phyloP scores from a whole-genome alignment of 1,140 invertebrate genomes.

The Doryteuthis pealeii region DNA sequence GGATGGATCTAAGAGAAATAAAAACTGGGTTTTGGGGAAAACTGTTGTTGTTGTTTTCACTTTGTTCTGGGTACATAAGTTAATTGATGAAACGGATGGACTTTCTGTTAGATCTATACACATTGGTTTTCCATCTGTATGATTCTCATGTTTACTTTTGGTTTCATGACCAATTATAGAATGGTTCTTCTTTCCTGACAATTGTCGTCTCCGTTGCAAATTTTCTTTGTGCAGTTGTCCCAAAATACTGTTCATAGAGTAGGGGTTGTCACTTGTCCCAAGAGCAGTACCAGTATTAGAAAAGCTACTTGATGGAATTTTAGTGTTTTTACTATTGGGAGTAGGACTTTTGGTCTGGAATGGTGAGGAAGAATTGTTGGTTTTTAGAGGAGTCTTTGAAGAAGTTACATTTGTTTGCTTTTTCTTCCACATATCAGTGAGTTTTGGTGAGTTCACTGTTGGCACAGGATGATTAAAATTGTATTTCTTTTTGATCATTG shows the following conservation, averaged over 20 bases:
- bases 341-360: background rate
- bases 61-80: no score
- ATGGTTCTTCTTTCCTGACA: background rate
- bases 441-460: background rate
- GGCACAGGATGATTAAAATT: background rate
- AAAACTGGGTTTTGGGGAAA: no score
- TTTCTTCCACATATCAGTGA: background rate
- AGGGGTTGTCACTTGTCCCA: background rate
- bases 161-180: background rate
- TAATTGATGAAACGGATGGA: no score
- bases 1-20: no score
- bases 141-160: background rate
- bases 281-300: background rate
- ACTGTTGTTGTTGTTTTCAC: no score
- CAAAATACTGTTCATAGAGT: background rate
- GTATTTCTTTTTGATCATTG: slow-evolving; percentile 4
- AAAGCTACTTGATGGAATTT: background rate
- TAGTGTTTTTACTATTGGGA: background rate
- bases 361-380: background rate
- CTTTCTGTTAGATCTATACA: background rate
- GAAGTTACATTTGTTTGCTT: background rate
- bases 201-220: background rate
- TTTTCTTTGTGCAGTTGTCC: slow-evolving; percentile 1
- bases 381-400: background rate
- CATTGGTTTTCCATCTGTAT: background rate